Evolutionary conservation across 2,888 invertebrate genomes (phyloP).

Genomic region (Harpagoxenus sublaevis): DNA sequence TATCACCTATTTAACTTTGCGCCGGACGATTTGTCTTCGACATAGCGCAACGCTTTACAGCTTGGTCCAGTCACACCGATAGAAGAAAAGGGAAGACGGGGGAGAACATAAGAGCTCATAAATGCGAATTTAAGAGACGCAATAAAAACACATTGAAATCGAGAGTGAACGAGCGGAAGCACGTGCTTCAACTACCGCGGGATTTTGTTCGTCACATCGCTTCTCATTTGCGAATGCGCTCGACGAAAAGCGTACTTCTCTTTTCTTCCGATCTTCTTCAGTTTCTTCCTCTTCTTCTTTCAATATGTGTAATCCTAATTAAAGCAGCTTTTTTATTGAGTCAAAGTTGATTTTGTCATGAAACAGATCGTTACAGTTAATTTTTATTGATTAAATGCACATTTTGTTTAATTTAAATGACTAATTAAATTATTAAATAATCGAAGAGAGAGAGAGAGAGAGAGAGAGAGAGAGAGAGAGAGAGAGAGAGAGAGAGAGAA

Average conservation of each 20-base stretch:
- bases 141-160: conserved; percentile 87
- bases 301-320: neutral
- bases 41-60: conserved; percentile 73
- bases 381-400: neutral
- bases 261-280: neutral
- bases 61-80: conserved; percentile 62
- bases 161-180: conserved; percentile 85
- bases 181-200: conserved; percentile 76
- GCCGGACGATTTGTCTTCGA: conserved; percentile 81
- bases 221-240: conserved; percentile 33
- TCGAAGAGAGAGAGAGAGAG: neutral
- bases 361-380: neutral
- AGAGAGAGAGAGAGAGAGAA: neutral
- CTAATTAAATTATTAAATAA: conserved; percentile 26
- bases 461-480: neutral
- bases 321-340: neutral
- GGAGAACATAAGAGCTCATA: conserved; percentile 86
- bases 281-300: no score
- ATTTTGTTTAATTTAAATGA: neutral
- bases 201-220: conserved; percentile 63
- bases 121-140: conserved; percentile 87
- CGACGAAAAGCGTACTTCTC: neutral
- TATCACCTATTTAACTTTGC: conserved; percentile 81
- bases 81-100: conserved; percentile 64
- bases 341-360: neutral